Percentiles rank a stretch among this genome's conserved stretches.
Evolutionary conservation across 2,113 vertebrate genomes (phyloP).

Genomic region (Nymphicus hollandicus): DNA sequence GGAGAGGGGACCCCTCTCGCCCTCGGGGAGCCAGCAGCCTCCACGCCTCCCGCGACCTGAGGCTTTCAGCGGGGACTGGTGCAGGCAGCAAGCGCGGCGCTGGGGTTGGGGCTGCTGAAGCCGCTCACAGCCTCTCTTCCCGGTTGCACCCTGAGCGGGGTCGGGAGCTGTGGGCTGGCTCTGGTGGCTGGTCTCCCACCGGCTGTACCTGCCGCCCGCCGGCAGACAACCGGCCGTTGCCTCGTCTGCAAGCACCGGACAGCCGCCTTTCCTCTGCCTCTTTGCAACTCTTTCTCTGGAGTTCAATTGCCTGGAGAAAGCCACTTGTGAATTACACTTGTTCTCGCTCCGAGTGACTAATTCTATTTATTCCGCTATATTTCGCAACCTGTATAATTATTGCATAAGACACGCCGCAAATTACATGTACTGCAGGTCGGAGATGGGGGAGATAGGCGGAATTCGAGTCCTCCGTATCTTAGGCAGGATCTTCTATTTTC

Average conservation of each 20-base stretch:
- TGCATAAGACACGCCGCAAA: background rate
- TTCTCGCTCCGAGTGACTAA: background rate
- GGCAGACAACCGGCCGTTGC: background rate
- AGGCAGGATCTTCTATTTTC: background rate
- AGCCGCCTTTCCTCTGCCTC: rapidly evolving
- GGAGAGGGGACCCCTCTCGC: background rate
- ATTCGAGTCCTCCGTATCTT: background rate
- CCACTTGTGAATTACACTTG: slow-evolving; percentile 1
- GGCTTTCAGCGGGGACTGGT: background rate
- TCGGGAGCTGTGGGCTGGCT: background rate
- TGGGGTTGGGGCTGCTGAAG: background rate
- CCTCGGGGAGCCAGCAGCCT: rapidly evolving
- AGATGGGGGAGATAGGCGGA: background rate
- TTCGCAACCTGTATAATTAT: background rate
- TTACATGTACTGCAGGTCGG: background rate
- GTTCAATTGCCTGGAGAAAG: background rate
- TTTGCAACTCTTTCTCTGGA: background rate
- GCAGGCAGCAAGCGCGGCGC: rapidly evolving
- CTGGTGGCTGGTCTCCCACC: rapidly evolving
- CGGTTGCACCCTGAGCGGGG: rapidly evolving
- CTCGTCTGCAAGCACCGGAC: background rate
- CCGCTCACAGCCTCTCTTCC: background rate
- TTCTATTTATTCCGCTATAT: background rate
- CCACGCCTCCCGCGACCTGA: background rate
- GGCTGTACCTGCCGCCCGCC: background rate